These are phyloP conservation scores for Megaceryle alcyon DNA, from an alignment of 2,797 vertebrate species.

Conservation along the genomic window DNA sequence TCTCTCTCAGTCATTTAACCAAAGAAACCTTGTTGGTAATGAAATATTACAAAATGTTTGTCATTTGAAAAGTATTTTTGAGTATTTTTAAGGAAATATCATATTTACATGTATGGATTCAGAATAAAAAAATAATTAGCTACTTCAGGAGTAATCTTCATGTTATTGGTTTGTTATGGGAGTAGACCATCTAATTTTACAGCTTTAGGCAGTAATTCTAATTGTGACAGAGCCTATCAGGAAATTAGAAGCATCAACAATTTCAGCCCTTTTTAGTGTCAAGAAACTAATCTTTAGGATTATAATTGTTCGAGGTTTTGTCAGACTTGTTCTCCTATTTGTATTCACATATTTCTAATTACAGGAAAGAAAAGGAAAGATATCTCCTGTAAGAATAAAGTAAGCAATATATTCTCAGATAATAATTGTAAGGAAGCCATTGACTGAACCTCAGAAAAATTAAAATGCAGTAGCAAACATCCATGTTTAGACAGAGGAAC, in stretches of 20 bases:
- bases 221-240: not conserved
- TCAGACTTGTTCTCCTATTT: not conserved
- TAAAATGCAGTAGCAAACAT: not conserved
- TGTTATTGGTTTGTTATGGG: not conserved
- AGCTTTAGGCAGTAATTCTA: not conserved
- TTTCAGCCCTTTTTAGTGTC: not conserved
- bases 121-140: not conserved
- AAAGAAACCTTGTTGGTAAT: constrained; percentile 37
- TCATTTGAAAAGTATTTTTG: not conserved
- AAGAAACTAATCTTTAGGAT: not conserved
- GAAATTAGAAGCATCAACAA: not conserved
- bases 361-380: not conserved
- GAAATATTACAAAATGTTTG: constrained; percentile 53
- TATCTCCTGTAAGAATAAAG: not conserved
- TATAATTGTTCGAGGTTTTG: not conserved
- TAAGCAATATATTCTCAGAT: not conserved
- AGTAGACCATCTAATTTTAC: not conserved
- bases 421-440: not conserved
- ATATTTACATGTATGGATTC: not conserved
- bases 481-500: not conserved
- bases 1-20: constrained; percentile 64
- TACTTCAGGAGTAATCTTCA: not conserved
- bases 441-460: not conserved
- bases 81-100: not conserved
- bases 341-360: not conserved